These are phyloP conservation scores for Nemotelus nigrinus DNA, from an alignment of 2,888 invertebrate species.

Conservation along the genomic window DNA sequence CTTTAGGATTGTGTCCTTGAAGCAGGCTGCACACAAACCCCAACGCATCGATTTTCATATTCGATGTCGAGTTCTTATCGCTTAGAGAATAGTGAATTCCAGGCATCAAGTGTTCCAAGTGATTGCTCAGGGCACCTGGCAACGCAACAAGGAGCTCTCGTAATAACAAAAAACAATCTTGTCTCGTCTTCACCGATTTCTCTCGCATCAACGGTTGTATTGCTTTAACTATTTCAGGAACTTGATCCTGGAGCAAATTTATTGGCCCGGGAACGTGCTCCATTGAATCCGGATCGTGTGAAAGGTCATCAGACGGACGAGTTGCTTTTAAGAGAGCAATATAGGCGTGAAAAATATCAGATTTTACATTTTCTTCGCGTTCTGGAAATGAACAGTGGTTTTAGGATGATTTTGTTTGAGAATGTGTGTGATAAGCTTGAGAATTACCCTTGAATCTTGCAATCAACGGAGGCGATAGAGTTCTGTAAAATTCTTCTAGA, in stretches of 20 bases:
- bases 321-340: constrained; percentile 93
- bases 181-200: constrained; percentile 87
- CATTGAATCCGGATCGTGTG: constrained; percentile 76
- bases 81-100: constrained; percentile 89
- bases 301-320: constrained; percentile 72
- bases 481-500: constrained; percentile 86
- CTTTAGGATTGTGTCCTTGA: constrained; percentile 62
- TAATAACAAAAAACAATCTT: constrained; percentile 89
- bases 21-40: constrained; percentile 76
- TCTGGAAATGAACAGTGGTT: constrained; percentile 67
- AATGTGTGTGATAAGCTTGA: not conserved
- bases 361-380: constrained; percentile 98
- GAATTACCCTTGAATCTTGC: constrained; percentile 87
- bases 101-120: constrained; percentile 85
- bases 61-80: constrained; percentile 93
- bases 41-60: constrained; percentile 97
- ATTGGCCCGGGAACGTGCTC: constrained; percentile 80
- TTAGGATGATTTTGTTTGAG: not conserved
- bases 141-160: constrained; percentile 90
- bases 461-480: constrained; percentile 91
- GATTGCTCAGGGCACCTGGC: constrained; percentile 87
- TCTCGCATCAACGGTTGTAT: constrained; percentile 87
- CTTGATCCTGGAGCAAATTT: constrained; percentile 69
- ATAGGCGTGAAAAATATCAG: constrained; percentile 97
- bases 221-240: constrained; percentile 85